These are phyloP conservation scores for Pitta sordida DNA, from an alignment of 2,113 vertebrate species.

Conservation along the genomic window DNA sequence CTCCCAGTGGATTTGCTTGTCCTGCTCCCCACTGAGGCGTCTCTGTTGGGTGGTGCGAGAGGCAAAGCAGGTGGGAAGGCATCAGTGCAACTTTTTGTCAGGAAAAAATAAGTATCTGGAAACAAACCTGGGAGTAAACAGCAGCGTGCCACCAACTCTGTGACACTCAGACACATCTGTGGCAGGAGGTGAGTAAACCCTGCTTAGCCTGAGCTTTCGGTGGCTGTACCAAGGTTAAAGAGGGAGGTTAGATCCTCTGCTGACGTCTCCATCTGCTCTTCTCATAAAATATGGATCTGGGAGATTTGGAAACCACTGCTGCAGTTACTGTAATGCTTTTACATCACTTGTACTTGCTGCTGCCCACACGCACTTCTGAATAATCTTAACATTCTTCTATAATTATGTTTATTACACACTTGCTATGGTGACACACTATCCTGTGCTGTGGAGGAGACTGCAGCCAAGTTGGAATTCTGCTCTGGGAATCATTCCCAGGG, in stretches of 20 bases:
- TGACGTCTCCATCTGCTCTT: neutral
- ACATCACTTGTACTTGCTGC: neutral
- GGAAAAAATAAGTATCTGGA: neutral
- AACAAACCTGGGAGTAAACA: neutral
- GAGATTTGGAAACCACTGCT: neutral
- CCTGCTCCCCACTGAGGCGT: rapidly evolving
- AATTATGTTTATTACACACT: neutral
- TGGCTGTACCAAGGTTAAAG: neutral
- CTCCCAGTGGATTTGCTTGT: neutral
- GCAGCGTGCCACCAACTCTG: neutral
- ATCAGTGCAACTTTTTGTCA: rapidly evolving
- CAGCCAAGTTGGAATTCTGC: neutral
- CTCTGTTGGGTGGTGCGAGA: neutral
- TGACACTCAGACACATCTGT: rapidly evolving
- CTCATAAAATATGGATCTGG: neutral
- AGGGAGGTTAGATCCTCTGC: neutral
- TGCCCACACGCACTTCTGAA: neutral
- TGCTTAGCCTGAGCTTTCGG: neutral
- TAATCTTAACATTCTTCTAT: neutral
- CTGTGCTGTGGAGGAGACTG: neutral
- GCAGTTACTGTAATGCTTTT: neutral
- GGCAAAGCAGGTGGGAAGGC: rapidly evolving
- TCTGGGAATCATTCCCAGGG: neutral
- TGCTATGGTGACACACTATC: neutral
- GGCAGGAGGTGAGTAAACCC: neutral